Base-by-base conservation (phyloP, 2,888 invertebrate species). In the Protonemura montana region DNA sequence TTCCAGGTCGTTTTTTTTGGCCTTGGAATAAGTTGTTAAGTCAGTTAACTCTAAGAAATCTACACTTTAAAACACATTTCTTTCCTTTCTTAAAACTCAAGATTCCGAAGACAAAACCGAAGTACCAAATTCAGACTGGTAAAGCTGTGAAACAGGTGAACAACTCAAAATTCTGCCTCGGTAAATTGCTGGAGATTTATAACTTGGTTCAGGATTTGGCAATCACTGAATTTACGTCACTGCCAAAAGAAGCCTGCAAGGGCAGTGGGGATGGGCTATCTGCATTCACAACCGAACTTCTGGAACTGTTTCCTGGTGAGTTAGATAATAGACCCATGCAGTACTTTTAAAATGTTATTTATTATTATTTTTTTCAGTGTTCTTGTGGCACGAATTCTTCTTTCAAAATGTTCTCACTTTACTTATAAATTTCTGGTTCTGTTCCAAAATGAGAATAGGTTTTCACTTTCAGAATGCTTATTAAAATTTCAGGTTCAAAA, bases 111-210 rank as follows among this genome's bases (percentile, higher is more conserved):
- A 77, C 87, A 42, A 77, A 85, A 25, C 82, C 85, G 35, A 82
- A 88, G 81, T 87, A 90, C 16, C 87, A 89, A 13, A 92, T 93
- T 86, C 92, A 91, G 81, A 91, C 91, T 87, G 95, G 94, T 28
- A 91, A 91, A 89, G 92, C 93, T 10, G 92, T 94, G 87, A 89
- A 91, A 76, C 92, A 91, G 89, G 91, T 95, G 16, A 90, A 92
- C 88, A 94, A 93, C 89, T 95, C 95, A 0, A 94, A 93, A 90
- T 95, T 95, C 90, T 91, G 91, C 86, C 85, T 89, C 7, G 88
- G 89, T 2, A 87, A 85, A 80, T 87, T 90, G 28, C 86, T 91
- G 0, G 89, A 89, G 86, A 89, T 90, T 85, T 89, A 89, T 85
- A 90, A 89, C 82, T 87, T 86, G 82, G 89, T 86, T 5, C 35